Base-by-base conservation (phyloP, 1,140 invertebrate species). In the Patella vulgata region DNA sequence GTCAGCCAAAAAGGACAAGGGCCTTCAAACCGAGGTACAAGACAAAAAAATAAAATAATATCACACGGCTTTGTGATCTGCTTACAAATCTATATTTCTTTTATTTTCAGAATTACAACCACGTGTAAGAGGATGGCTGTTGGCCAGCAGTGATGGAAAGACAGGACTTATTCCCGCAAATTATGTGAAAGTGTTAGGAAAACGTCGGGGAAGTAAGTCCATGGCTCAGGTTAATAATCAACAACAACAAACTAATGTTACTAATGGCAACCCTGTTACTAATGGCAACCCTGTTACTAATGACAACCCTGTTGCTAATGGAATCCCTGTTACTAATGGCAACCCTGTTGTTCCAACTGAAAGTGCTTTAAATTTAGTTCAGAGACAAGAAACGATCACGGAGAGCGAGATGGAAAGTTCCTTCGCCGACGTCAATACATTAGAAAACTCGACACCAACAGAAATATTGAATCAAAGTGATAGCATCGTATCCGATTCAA, bases 111-210 rank as follows among this genome's bases (percentile, higher is more conserved):
- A 83, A 54, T 83, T 93, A 12, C 94, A 96, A 80, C 90, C 91
- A 23, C 74, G 77, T 56, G 70, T 87, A 31, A 77, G 81, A 65
- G 86, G 85, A 42, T 87, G 86, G 86, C 71, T 87, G 0, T 67
- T 87, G 27, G 86, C 78, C 3, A 80, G 76, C 4, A 83, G 87
- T 46, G 90, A 94, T 81, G 88, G 88, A 43, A 88, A 85, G 31
- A 86, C 89, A 2, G 94, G 93, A 3, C 81, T 95, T 0, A 87
- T 96, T 47, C 94, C 94, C 3, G 88, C 89, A 0, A 93, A 91
- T 78, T 95, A 96, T 81, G 87, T 95, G 0, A 90, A 88, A 78
- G 61, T 86, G 17, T 61, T 82, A 2, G 81, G 82, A 4, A 82
- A 81, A 61, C 66, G 71, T 50, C 62, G 68, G 48, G 80, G 78